A percentile compares a stretch with the other conserved stretches of the same genome.
Conservation (phyloP, 1,140 invertebrate species). For the Heliconius hermathena region DNA sequence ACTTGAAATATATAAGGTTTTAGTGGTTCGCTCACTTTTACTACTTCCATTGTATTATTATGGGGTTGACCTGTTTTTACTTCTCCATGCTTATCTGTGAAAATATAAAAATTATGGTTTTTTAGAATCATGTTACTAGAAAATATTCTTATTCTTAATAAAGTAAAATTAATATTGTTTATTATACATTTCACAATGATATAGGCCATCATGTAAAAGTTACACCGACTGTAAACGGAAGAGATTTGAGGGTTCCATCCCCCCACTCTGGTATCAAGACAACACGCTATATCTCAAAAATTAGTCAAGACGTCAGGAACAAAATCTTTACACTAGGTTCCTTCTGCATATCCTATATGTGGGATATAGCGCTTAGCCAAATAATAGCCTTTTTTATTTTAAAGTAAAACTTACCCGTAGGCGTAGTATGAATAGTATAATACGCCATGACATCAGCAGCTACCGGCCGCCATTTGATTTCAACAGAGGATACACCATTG, state of each 20-base stretch:
- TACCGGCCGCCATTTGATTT: slow-evolving; percentile 50
- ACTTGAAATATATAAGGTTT: slow-evolving; percentile 70
- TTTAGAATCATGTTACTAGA: no score
- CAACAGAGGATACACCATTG: slow-evolving; percentile 44
- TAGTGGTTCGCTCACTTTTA: slow-evolving; percentile 54
- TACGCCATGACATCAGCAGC: slow-evolving; percentile 54
- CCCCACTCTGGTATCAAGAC: no score
- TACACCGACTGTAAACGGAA: no score
- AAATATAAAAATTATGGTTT: neutral
- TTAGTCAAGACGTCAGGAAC: no score
- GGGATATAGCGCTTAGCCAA: neutral
- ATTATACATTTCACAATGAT: no score
- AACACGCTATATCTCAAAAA: no score
- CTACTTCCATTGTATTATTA: slow-evolving; percentile 49
- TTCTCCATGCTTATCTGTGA: slow-evolving; percentile 40
- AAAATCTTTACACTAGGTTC: no score
- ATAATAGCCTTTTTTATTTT: neutral
- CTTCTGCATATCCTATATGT: no score
- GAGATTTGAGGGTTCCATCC: no score
- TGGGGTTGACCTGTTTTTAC: slow-evolving; percentile 56
- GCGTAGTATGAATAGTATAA: slow-evolving; percentile 51
- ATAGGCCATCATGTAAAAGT: no score
- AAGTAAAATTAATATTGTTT: no score
- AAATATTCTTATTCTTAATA: no score
- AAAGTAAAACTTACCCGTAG: slow-evolving; percentile 43